phyloP scores from a whole-genome alignment of 2,888 invertebrate genomes.

The Tipula lateralis region DNA sequence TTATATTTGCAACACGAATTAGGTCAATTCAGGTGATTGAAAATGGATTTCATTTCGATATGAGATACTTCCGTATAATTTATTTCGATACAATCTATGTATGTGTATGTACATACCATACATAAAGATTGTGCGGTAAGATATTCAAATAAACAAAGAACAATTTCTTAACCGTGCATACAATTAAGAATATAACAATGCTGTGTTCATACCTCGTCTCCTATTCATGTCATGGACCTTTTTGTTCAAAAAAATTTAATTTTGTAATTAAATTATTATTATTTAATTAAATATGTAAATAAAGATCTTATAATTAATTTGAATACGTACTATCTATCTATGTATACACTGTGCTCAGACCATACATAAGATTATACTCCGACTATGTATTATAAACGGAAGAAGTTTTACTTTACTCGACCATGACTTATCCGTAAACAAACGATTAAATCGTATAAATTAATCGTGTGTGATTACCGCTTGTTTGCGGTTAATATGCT shows the following conservation, averaged over 20 bases:
- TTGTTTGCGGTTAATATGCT: background rate
- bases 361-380: too few relatives aligned
- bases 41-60: background rate
- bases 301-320: slow-evolving; percentile 2
- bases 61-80: background rate
- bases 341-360: too few relatives aligned
- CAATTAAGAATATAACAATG: background rate
- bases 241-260: background rate
- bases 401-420: background rate
- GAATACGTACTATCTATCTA: background rate
- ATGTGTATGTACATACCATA: too few relatives aligned
- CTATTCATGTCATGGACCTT: slow-evolving; percentile 5
- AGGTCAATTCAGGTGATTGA: background rate
- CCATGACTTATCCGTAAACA: background rate
- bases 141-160: background rate
- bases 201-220: background rate
- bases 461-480: background rate
- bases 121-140: background rate
- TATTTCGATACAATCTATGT: too few relatives aligned
- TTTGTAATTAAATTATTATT: slow-evolving; percentile 14
- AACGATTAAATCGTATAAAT: background rate
- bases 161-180: background rate
- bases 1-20: slow-evolving; percentile 1
- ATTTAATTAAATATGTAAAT: background rate
- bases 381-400: background rate